phyloP scores from a whole-genome alignment of 2,797 vertebrate species.

The Huso huso region DNA sequence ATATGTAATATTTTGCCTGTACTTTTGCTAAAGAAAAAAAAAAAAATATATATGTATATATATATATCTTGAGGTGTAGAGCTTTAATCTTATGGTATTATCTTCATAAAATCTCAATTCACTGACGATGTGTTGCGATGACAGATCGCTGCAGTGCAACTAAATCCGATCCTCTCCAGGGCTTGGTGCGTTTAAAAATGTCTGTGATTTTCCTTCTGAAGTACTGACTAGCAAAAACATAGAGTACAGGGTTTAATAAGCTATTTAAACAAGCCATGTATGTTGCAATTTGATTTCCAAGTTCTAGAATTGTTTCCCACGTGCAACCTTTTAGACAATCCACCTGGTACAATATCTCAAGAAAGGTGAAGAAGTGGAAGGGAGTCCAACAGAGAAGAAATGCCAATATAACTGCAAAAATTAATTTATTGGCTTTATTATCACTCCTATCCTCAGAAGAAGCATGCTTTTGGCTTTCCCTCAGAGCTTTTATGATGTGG shows the following conservation, averaged over 20 bases:
- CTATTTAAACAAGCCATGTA: conserved; percentile 80
- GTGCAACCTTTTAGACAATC: conserved; percentile 21
- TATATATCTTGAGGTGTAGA: too few species aligned
- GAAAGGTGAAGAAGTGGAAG: conserved; percentile 69
- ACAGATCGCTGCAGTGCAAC: conserved; percentile 44
- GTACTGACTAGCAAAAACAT: conserved; percentile 80
- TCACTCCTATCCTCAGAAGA: conserved; percentile 54
- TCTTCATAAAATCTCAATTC: conserved; percentile 24
- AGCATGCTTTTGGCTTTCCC: conserved; percentile 44
- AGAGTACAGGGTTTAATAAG: conserved; percentile 80
- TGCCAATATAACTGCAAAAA: conserved; percentile 69
- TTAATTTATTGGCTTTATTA: conserved; percentile 59
- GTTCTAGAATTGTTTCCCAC: conserved; percentile 36
- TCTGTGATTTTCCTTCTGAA: conserved; percentile 74
- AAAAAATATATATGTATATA: too few species aligned
- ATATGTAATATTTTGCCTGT: too few species aligned
- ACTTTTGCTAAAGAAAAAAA: too few species aligned
- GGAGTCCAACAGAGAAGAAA: conserved; percentile 83
- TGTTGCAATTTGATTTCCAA: conserved; percentile 57
- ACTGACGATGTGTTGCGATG: conserved; percentile 47
- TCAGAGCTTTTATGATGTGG: conserved; percentile 60
- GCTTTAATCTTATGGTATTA: too few species aligned
- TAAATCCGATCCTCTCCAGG: conserved; percentile 44
- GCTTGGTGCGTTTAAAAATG: conserved; percentile 52
- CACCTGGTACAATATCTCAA: conserved; percentile 54